These are phyloP conservation scores for Lithosia quadra DNA, from an alignment of 2,888 invertebrate genomes.

Conservation along the genomic window DNA sequence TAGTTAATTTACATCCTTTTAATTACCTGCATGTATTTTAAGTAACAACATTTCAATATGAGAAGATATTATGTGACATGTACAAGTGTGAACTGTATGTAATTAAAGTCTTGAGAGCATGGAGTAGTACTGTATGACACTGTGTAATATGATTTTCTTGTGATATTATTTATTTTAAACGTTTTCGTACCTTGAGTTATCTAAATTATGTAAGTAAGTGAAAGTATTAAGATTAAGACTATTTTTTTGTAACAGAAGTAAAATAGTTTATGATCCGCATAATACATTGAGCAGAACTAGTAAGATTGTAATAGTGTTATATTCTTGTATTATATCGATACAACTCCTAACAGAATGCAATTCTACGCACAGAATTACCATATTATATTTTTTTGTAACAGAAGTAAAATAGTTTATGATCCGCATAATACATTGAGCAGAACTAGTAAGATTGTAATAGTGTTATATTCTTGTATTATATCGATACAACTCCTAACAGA, in stretches of 20 bases:
- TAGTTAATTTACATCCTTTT: slow-evolving; percentile 20
- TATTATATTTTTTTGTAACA: slow-evolving; percentile 38
- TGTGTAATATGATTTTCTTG: slow-evolving; percentile 37
- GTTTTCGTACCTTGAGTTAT: slow-evolving; percentile 28
- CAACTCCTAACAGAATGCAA: slow-evolving; percentile 25
- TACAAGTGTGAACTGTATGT: slow-evolving; percentile 36
- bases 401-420: slow-evolving; percentile 21
- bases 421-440: slow-evolving; percentile 56
- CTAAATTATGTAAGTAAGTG: slow-evolving; percentile 25
- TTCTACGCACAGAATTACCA: slow-evolving; percentile 37
- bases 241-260: slow-evolving; percentile 34
- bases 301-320: slow-evolving; percentile 55
- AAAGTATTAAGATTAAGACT: slow-evolving; percentile 54
- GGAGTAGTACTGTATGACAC: slow-evolving; percentile 35
- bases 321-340: slow-evolving; percentile 32
- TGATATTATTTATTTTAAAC: slow-evolving; percentile 50
- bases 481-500: slow-evolving; percentile 19
- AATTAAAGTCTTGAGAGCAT: slow-evolving; percentile 38
- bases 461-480: slow-evolving; percentile 39
- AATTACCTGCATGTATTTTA: slow-evolving; percentile 4
- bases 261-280: slow-evolving; percentile 24
- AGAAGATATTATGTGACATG: slow-evolving; percentile 38
- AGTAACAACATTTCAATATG: not conserved
- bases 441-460: slow-evolving; percentile 59
- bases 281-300: slow-evolving; percentile 61